Conservation (phyloP, 2,113 vertebrate genomes). For the Lasiurus borealis region DNA sequence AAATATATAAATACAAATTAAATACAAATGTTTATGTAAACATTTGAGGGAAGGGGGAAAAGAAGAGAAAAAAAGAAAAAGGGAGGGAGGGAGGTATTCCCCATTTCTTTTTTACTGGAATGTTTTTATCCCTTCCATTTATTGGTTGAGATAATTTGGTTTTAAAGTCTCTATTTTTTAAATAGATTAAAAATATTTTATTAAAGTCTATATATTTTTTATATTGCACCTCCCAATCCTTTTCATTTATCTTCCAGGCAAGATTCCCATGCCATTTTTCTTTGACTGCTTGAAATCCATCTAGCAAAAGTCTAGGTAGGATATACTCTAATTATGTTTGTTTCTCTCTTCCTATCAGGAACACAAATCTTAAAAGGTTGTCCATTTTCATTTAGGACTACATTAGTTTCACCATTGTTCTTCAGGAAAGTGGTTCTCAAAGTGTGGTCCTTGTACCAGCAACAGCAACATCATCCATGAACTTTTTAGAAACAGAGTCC, state of each 20-base stretch:
- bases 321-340: not conserved
- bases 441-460: not conserved
- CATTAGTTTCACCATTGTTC: not conserved
- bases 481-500: not conserved
- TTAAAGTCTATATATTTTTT: too few relatives aligned
- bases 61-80: not conserved
- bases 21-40: not conserved
- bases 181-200: too few relatives aligned
- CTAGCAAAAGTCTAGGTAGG: not conserved
- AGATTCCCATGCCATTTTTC: slow-evolving; percentile 43
- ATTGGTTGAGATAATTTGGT: slow-evolving; percentile 11
- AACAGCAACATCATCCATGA: not conserved
- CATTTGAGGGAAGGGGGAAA: not conserved
- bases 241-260: not conserved
- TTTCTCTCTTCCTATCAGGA: slow-evolving; percentile 29
- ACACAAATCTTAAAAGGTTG: slow-evolving; percentile 2
- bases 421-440: not conserved
- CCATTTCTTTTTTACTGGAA: not conserved
- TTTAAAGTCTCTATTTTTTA: slow-evolving; percentile 22
- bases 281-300: not conserved
- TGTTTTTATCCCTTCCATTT: slow-evolving; percentile 12
- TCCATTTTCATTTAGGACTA: not conserved
- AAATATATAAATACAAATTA: not conserved
- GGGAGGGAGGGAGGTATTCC: not conserved
- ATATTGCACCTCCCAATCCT: not conserved